Conservation (phyloP, 2,888 invertebrate genomes). For the Andrena marginata region DNA sequence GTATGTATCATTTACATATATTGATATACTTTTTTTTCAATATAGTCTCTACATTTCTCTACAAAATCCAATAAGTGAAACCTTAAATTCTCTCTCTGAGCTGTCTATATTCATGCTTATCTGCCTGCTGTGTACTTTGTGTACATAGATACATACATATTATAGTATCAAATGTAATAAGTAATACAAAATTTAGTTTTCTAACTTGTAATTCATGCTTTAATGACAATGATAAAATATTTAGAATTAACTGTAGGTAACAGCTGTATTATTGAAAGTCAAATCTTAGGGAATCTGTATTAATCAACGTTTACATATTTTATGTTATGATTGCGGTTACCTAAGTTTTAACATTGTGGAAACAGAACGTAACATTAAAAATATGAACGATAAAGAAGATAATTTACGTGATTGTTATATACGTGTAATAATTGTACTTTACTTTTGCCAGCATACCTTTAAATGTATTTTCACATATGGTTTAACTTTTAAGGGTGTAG, state of each 20-base stretch:
- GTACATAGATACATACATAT: constrained; percentile 64
- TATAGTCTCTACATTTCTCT: constrained; percentile 50
- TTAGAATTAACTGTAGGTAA: neutral
- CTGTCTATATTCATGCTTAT: constrained; percentile 65
- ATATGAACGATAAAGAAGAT: neutral
- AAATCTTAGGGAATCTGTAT: neutral
- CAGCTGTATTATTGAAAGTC: neutral
- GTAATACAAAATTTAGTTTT: neutral
- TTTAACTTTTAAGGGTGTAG: constrained; percentile 66
- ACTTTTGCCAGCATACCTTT: constrained; percentile 22
- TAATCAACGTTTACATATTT: neutral
- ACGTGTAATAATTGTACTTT: neutral
- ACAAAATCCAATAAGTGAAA: constrained; percentile 78
- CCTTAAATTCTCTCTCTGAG: constrained; percentile 75
- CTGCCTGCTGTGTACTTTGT: constrained; percentile 11
- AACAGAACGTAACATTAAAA: too few relatives aligned
- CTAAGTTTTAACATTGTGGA: too few relatives aligned
- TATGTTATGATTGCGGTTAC: neutral
- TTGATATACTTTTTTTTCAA: constrained; percentile 6
- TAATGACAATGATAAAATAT: neutral
- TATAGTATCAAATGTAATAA: constrained; percentile 37
- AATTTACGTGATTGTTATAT: neutral
- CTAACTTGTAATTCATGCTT: neutral
- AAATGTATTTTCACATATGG: constrained; percentile 32
- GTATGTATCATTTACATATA: constrained; percentile 30